Evolutionary conservation across 37 sponge, comb jelly and placozoan species (phyloP).

Genomic region (Dysidea cf. avara): DNA sequence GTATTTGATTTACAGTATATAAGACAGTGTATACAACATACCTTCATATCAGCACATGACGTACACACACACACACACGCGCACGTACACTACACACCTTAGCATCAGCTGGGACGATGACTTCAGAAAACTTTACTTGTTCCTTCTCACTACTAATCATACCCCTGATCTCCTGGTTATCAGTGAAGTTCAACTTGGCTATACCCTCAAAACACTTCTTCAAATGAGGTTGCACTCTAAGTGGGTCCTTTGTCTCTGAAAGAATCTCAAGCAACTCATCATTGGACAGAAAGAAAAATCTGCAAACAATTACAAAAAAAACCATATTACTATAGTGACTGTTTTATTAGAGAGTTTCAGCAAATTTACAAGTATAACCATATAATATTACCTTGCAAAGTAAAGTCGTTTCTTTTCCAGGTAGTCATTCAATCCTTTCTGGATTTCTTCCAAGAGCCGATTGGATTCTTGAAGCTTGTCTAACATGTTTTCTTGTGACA

Average conservation of each 20-base stretch:
- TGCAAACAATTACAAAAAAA: background rate
- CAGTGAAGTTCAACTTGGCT: conserved; percentile 89
- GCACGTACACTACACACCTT: conserved; percentile 41
- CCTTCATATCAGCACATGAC: background rate
- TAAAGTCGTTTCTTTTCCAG: conserved; percentile 97
- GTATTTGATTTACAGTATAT: background rate
- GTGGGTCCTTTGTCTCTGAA: conserved; percentile 94
- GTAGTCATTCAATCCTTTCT: conserved; percentile 96
- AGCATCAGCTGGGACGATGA: conserved; percentile 90
- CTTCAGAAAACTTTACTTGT: conserved; percentile 80
- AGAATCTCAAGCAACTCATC: conserved; percentile 95
- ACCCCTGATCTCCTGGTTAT: conserved; percentile 83
- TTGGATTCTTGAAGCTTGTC: conserved; percentile 80
- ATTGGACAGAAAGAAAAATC: conserved; percentile 94
- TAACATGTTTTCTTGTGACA: conserved; percentile 80
- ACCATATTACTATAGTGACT: background rate
- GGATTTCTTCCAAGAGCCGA: conserved; percentile 89
- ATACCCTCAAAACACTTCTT: conserved; percentile 98
- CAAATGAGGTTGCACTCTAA: conserved; percentile 93
- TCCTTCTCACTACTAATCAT: conserved; percentile 97
- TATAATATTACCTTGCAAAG: conserved; percentile 78
- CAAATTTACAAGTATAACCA: no score
- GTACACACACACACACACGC: background rate
- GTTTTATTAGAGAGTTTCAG: background rate
- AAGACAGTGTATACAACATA: no score